Base-by-base conservation (phyloP, 2,888 invertebrate genomes). In the Heliconius cydno region DNA sequence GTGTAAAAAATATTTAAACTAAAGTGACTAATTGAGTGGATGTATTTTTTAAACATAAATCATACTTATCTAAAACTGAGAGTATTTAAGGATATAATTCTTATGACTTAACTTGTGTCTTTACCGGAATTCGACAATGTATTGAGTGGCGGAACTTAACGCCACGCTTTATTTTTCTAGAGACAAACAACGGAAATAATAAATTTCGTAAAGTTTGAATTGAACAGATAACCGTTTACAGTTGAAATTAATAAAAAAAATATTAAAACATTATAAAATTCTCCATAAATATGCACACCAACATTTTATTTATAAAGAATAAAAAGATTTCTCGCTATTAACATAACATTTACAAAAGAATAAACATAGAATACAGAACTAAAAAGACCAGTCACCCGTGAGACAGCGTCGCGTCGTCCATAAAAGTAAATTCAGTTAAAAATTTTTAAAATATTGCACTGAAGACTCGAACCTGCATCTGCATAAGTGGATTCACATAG, bases 381-480 rank as follows among this genome's bases (percentile, higher is more conserved):
- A 52, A 41, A 67, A 46, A 28, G 52, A 30, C 34, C 57, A 73
- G 34, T 60, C 72, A 22, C 57, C 72, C 22, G 72, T 46, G 57
- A 72, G 41, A 30, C 13, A 25, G 63, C 19, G 25, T 63, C 46
- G n/a, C 41, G 19, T 38, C 60, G n/a, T 76, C 67, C 76, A 76
- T 68, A 68, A 68, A 57, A 34, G 38, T 38, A 30, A 41, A 65
- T 70, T 77, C 65, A 63, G 28, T 46, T 65, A 72, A 71, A 77
- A 71, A 30, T 15, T 74, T 78, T 57, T 1, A 38, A 78, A 67
- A 74, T 60, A 63, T 28, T 60, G 60, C 22, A 68, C 30, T 73
- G 60, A 60, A 60, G 77, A 60, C 70, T 78, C 72, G 75, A 67
- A 67, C 28, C 78, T 60, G 66, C 70, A 76, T 71, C 76, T 80